Percentiles rank a stretch among this genome's conserved stretches.
Conservation (phyloP, 2,113 vertebrate genomes). For the Thinocorus orbignyianus region DNA sequence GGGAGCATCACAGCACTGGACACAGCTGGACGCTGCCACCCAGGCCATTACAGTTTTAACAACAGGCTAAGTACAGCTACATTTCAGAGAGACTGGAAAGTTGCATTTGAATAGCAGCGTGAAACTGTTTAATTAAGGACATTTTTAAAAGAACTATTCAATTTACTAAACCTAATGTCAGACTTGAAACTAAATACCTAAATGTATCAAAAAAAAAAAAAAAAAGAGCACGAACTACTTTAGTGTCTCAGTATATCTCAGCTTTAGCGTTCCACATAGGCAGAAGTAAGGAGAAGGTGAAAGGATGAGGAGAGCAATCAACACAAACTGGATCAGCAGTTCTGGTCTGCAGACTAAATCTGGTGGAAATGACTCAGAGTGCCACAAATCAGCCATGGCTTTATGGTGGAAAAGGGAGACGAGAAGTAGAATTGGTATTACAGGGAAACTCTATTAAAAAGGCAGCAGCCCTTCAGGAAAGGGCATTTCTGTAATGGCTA, state of each 20-base stretch:
- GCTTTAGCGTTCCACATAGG: not conserved
- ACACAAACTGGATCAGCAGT: not conserved
- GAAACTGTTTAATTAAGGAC: slow-evolving; percentile 6
- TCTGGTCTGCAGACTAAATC: not conserved
- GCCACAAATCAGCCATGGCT: not conserved
- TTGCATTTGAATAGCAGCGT: not conserved
- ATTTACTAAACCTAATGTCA: slow-evolving; percentile 40
- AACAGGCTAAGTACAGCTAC: not conserved
- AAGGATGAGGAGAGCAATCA: not conserved
- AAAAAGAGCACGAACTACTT: not conserved
- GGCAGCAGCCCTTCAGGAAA: not conserved
- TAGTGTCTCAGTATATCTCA: not conserved
- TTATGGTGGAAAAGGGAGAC: not conserved
- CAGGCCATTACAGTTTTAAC: not conserved
- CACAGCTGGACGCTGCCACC: not conserved
- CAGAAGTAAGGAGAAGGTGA: not conserved
- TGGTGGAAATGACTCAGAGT: not conserved
- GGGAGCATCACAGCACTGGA: not conserved
- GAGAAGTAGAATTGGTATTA: not conserved
- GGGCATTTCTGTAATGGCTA: not conserved
- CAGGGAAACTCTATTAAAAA: not conserved
- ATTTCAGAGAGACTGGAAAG: not conserved
- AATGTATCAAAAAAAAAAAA: not conserved
- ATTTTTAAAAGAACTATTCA: slow-evolving; percentile 34
- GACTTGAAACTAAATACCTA: slow-evolving; percentile 62